A percentile compares a stretch with the other conserved stretches of the same genome.
Evolutionary conservation across 2,797 vertebrate species (phyloP).

Genomic region (Chaetophractus vellerosus): DNA sequence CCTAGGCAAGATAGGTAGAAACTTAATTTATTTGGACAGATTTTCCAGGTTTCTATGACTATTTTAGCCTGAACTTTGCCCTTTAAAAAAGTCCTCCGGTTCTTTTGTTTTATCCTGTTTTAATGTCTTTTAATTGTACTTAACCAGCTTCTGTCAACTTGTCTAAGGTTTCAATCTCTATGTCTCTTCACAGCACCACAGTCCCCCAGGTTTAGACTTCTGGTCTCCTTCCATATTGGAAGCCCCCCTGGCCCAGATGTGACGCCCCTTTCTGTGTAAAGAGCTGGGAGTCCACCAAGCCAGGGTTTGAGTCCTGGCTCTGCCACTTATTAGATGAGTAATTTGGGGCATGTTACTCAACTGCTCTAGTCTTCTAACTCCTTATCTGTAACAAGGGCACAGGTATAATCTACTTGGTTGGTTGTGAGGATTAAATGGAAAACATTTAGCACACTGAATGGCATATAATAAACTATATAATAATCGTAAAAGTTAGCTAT

Average conservation of each 20-base stretch:
- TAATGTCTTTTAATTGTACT: not conserved
- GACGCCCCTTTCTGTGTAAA: not conserved
- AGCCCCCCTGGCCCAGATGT: rapidly evolving
- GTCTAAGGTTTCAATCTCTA: not conserved
- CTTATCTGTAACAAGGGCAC: not conserved
- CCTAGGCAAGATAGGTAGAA: not conserved
- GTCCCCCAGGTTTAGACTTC: not conserved
- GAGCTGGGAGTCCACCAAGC: not conserved
- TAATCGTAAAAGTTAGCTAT: not conserved
- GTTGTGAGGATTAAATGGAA: not conserved
- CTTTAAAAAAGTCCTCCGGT: not conserved
- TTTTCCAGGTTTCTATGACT: not conserved
- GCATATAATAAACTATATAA: not conserved
- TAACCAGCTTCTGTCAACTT: not conserved
- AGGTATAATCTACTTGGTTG: not conserved
- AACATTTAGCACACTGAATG: not conserved
- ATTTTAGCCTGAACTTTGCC: not conserved
- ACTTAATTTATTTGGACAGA: not conserved
- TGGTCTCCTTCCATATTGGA: not conserved
- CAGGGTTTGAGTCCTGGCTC: not conserved
- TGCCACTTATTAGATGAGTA: not conserved
- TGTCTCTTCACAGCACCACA: not conserved
- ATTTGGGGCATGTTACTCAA: not conserved
- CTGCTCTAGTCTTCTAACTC: not conserved
- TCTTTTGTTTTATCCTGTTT: not conserved